Conservation (phyloP, 2,797 vertebrate genomes). For the Sciurus vulgaris region DNA sequence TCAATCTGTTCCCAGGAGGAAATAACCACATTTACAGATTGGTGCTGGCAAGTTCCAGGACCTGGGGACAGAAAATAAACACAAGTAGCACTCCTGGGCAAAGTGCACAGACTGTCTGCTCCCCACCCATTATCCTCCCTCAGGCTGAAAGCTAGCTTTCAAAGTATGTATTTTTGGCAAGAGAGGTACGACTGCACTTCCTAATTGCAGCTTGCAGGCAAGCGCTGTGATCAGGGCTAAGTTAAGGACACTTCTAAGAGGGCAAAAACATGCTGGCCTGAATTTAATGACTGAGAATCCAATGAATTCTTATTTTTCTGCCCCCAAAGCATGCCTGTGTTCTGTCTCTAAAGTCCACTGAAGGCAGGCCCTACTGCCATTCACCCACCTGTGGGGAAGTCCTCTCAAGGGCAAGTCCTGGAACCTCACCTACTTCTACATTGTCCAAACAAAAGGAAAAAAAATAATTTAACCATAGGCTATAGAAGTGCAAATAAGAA, state of each 20-base stretch:
- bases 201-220: background rate
- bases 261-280: background rate
- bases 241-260: background rate
- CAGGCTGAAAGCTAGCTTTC: background rate
- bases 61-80: background rate
- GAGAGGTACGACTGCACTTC: background rate
- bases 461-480: background rate
- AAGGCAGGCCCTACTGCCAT: background rate
- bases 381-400: background rate
- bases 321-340: background rate
- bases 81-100: background rate
- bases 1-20: background rate
- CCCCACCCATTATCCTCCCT: background rate
- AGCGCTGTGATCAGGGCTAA: background rate
- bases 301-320: background rate
- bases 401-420: background rate
- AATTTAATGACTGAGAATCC: background rate
- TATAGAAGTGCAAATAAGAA: background rate
- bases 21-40: constrained; percentile 10
- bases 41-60: background rate
- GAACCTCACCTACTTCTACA: background rate
- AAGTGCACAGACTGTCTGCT: background rate
- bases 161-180: constrained; percentile 28
- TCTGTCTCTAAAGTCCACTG: background rate
- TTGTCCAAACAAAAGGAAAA: background rate